phyloP scores from a whole-genome alignment of 2,797 vertebrate species.

The Lithobates pipiens region DNA sequence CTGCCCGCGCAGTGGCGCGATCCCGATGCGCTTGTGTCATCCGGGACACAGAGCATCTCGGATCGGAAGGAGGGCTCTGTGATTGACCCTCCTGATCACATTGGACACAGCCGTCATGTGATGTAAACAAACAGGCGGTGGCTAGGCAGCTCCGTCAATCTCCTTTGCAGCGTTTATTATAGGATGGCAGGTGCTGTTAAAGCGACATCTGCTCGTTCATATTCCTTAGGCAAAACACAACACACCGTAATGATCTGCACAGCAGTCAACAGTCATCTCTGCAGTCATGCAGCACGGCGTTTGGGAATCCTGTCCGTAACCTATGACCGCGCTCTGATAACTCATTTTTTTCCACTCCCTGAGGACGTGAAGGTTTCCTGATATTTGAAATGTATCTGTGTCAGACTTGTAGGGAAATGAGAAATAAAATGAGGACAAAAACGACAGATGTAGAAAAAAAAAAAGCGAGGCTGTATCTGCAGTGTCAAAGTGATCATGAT shows the following conservation, averaged over 20 bases:
- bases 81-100: no score
- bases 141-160: no score
- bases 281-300: background rate
- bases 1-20: no score
- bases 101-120: no score
- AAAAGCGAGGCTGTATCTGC: background rate
- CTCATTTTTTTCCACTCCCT: background rate
- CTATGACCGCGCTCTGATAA: background rate
- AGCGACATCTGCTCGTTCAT: no score
- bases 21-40: no score
- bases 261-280: background rate
- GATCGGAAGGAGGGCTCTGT: no score
- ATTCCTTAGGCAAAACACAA: background rate
- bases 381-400: constrained; percentile 3
- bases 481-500: constrained; percentile 34
- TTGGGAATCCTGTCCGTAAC: background rate
- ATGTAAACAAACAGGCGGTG: no score
- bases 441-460: background rate
- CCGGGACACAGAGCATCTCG: no score
- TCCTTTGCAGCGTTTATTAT: no score
- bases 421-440: constrained; percentile 13
- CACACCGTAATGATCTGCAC: background rate
- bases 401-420: constrained; percentile 8
- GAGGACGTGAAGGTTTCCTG: background rate
- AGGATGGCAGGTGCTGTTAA: no score